phyloP scores from a whole-genome alignment of 92 coral and sea anemone species.

The Virgularia gustaviana region DNA sequence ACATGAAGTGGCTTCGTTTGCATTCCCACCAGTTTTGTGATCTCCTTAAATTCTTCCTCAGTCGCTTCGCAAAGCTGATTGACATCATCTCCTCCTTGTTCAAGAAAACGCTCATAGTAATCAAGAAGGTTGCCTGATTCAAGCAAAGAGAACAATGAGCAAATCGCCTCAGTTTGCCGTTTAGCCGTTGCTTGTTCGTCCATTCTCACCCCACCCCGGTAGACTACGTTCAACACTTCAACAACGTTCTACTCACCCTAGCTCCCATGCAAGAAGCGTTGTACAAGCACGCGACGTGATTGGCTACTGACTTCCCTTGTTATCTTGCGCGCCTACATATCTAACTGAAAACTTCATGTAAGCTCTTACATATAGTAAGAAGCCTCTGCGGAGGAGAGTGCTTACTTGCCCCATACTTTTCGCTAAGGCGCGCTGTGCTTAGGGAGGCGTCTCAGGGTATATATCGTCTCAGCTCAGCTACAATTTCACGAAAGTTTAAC shows the following conservation, averaged over 20 bases:
- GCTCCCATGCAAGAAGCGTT: slow-evolving; percentile 1
- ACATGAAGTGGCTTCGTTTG: slow-evolving; percentile 98
- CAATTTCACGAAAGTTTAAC: no score
- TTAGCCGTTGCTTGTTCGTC: slow-evolving; percentile 18
- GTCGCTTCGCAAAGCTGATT: slow-evolving; percentile 97
- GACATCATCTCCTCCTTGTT: slow-evolving; percentile 96
- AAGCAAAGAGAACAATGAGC: slow-evolving; percentile 58
- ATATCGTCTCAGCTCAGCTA: no score
- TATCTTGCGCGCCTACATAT: no score
- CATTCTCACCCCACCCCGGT: slow-evolving; percentile 31
- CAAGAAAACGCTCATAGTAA: slow-evolving; percentile 86
- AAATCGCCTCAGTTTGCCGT: slow-evolving; percentile 12
- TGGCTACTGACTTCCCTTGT: no score
- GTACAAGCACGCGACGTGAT: no score
- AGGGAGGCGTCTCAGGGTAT: no score
- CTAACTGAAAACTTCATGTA: no score
- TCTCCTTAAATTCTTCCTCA: slow-evolving; percentile 97
- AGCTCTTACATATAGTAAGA: no score
- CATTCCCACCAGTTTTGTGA: slow-evolving; percentile 94
- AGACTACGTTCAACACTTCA: slow-evolving; percentile 1
- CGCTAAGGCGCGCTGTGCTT: no score
- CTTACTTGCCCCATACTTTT: no score
- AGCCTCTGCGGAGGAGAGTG: no score
- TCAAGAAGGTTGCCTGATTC: slow-evolving; percentile 93
- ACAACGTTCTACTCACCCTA: slow-evolving; percentile 17